Base-by-base conservation (phyloP, 2,113 vertebrate genomes). In the Microcebus griseorufus region DNA sequence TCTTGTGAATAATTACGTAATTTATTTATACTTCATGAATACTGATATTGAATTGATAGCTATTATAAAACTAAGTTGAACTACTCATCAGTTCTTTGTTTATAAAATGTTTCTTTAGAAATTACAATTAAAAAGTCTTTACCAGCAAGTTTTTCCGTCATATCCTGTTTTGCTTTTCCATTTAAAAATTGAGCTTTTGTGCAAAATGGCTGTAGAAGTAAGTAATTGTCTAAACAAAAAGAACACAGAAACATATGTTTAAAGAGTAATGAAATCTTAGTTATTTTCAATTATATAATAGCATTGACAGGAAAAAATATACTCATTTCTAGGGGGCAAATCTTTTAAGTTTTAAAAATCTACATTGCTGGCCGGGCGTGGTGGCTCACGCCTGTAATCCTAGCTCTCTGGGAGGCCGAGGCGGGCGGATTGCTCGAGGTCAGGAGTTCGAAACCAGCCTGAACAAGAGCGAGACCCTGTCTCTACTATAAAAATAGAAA, bases 191-290 rank as follows among this genome's bases (percentile, higher is more conserved):
- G 99, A 90, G 99, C 99, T 98, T 99, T 99, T 94, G 99, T 99
- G 98, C 99, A 99, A 98, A 99, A 99, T 0, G 99, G 99, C 98
- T 99, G 99, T 60, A 99, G 99, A 37, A 99, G 99, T 93, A 99
- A 98, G 13, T 98, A 98, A 93, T 99, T 99, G 96, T 99, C 99
- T 99, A 98, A 97, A 98, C 72, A 73, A 94, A 98, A 98, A 96
- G 70, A 97, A 96, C 67, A 95, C 8, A 92, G 23, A 96, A 0
- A 0, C 1, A 64, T 2, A 83, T 62, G 32, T 88, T 88, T 73
- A 48, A 84, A 72, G 37, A 96, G 29, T 90, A 95, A 78, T 39
- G 51, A 65, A 27, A 90, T 78, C n/a, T 91, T 93, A 94, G 20
- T 79, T 93, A 93, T 89, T 95, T 95, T 90, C 34, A 16, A 95